phyloP scores from a whole-genome alignment of 1,140 invertebrate species.

The Sweltsa coloradensis region DNA sequence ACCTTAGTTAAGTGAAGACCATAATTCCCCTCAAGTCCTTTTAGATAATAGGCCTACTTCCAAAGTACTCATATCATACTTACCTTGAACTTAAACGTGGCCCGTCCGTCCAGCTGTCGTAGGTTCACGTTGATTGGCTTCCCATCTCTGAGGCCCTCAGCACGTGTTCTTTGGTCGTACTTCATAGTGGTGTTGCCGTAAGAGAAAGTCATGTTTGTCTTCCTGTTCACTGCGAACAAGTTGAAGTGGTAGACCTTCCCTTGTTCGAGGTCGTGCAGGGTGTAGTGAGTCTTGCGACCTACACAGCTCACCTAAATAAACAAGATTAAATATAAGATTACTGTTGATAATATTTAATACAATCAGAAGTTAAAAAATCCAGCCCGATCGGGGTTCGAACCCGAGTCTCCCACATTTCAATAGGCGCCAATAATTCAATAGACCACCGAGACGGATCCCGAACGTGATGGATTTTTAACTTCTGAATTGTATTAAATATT shows the following conservation, averaged over 20 bases:
- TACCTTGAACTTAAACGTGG: constrained; percentile 30
- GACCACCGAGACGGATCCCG: too few species aligned
- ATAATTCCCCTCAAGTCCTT: too few species aligned
- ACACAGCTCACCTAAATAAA: constrained; percentile 33
- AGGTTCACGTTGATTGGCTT: constrained; percentile 25
- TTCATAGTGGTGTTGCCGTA: constrained; percentile 25
- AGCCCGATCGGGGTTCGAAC: too few species aligned
- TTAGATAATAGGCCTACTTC: too few species aligned
- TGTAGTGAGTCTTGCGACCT: constrained; percentile 37
- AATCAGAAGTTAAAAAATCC: too few species aligned
- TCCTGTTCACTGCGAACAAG: constrained; percentile 30
- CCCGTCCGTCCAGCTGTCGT: constrained; percentile 27
- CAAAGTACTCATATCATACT: too few species aligned
- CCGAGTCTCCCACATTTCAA: too few species aligned
- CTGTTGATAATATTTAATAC: too few species aligned
- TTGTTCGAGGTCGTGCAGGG: constrained; percentile 37
- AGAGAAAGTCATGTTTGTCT: constrained; percentile 30
- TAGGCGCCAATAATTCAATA: too few species aligned
- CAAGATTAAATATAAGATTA: constrained; percentile 17
- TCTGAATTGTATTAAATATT: too few species aligned
- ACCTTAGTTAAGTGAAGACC: too few species aligned
- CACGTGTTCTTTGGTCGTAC: constrained; percentile 24
- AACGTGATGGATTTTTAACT: too few species aligned
- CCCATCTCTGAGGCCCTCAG: constrained; percentile 26
- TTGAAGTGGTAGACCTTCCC: constrained; percentile 33